A percentile compares a stretch with the other conserved stretches of the same genome.
These are phyloP conservation scores for Chrysomela aeneicollis DNA, from an alignment of 2,888 invertebrate genomes.

Conservation along the genomic window DNA sequence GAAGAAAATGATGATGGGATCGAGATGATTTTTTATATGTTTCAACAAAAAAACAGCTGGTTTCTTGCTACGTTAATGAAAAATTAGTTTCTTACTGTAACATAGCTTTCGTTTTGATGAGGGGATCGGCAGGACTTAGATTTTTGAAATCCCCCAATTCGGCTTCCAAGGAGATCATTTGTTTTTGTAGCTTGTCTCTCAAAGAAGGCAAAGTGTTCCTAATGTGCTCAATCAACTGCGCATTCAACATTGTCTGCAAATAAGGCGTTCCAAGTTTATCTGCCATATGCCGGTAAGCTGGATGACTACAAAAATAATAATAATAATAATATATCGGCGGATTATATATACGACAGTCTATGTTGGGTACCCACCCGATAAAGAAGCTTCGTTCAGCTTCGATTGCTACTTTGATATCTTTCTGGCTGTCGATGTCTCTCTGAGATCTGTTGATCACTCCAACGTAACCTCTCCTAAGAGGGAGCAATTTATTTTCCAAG, in stretches of 20 bases:
- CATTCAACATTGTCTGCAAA: conserved; percentile 95
- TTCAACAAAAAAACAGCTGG: too few relatives aligned
- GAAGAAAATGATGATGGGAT: conserved; percentile 53
- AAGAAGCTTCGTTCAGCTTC: conserved; percentile 98
- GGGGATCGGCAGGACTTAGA: conserved; percentile 97
- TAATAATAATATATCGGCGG: not conserved
- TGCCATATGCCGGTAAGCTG: conserved; percentile 95
- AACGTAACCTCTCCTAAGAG: conserved; percentile 93
- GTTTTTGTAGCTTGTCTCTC: conserved; percentile 95
- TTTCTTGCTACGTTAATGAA: too few relatives aligned
- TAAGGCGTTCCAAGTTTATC: conserved; percentile 97
- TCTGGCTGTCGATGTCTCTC: conserved; percentile 97
- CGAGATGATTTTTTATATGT: too few relatives aligned
- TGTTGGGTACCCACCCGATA: conserved; percentile 69
- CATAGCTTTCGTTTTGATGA: conserved; percentile 99
- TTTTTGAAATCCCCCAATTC: conserved; percentile 99
- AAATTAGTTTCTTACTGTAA: conserved; percentile 96
- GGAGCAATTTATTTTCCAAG: conserved; percentile 94
- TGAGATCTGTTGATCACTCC: conserved; percentile 99
- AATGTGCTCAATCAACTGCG: conserved; percentile 99
- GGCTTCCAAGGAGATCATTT: conserved; percentile 92
- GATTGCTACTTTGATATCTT: conserved; percentile 94
- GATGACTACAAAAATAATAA: conserved; percentile 69
- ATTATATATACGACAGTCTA: not conserved
- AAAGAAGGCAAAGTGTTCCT: conserved; percentile 95